A percentile compares a stretch with the other conserved stretches of the same genome.
Conservation (phyloP, 2,888 invertebrate species). For the Drosophila neotestacea region DNA sequence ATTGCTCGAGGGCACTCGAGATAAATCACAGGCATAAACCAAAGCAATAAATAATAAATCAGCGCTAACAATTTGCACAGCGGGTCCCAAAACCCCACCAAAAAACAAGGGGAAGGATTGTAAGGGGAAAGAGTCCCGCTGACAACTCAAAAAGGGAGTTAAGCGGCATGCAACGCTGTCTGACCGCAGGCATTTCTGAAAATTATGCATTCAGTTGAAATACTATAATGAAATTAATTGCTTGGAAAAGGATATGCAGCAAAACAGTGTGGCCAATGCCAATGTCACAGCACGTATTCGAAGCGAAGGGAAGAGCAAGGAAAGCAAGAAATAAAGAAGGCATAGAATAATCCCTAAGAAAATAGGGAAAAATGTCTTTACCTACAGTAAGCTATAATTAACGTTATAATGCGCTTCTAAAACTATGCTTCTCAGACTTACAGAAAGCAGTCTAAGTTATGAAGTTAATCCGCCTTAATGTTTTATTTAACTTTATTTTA, state of each 20-base stretch:
- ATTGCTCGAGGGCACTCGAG: constrained; percentile 31
- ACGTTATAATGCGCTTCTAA: constrained; percentile 1
- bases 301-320: neutral
- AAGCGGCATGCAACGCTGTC: constrained; percentile 21
- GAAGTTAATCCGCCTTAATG: neutral
- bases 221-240: constrained; percentile 69
- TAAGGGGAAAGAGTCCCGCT: constrained; percentile 36
- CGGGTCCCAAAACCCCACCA: constrained; percentile 19
- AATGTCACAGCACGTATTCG: constrained; percentile 11
- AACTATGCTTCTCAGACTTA: neutral
- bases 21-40: constrained; percentile 71
- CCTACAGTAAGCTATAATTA: neutral
- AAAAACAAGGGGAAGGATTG: neutral
- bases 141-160: constrained; percentile 51
- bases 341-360: neutral
- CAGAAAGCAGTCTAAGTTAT: too few species aligned
- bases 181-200: constrained; percentile 33
- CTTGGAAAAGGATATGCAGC: constrained; percentile 48
- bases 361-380: neutral
- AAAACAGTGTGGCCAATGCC: constrained; percentile 25
- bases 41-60: constrained; percentile 78
- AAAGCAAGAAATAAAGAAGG: neutral
- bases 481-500: neutral
- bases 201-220: constrained; percentile 67
- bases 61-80: constrained; percentile 69